Conservation (phyloP, 1,140 invertebrate species). For the Rhopalosiphum maidis region DNA sequence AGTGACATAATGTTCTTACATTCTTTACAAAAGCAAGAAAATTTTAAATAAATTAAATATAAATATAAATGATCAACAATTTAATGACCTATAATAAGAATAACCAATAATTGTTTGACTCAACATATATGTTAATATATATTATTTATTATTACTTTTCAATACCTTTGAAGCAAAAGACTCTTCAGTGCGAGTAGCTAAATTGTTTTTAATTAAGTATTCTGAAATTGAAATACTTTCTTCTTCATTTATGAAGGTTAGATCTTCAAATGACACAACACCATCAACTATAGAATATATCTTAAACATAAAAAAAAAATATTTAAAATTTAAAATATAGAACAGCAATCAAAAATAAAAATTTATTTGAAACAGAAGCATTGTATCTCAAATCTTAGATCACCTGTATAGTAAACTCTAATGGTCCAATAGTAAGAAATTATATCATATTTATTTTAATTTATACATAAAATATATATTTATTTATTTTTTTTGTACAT, state of each 20-base stretch:
- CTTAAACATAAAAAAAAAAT: conserved; percentile 63
- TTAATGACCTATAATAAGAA: background rate
- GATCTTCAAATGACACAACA: conserved; percentile 72
- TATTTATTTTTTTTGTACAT: too few relatives aligned
- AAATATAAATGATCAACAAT: background rate
- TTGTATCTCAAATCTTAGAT: too few relatives aligned
- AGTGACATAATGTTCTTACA: too few relatives aligned
- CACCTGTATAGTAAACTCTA: too few relatives aligned
- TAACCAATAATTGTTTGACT: background rate
- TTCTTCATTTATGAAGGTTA: conserved; percentile 59
- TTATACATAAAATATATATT: too few relatives aligned
- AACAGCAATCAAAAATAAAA: too few relatives aligned
- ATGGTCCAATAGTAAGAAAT: too few relatives aligned
- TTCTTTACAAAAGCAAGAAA: too few relatives aligned
- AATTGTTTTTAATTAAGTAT: conserved; percentile 53
- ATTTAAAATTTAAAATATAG: background rate
- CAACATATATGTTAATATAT: background rate
- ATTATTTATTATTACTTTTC: conserved; percentile 54
- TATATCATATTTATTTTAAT: too few relatives aligned
- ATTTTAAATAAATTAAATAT: too few relatives aligned
- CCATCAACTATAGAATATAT: conserved; percentile 81
- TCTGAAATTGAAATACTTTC: background rate
- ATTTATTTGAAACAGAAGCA: too few relatives aligned
- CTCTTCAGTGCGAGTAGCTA: conserved; percentile 70
- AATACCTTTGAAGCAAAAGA: conserved; percentile 75